phyloP scores from a whole-genome alignment of 1,140 invertebrate genomes.

The Eueides isabella region DNA sequence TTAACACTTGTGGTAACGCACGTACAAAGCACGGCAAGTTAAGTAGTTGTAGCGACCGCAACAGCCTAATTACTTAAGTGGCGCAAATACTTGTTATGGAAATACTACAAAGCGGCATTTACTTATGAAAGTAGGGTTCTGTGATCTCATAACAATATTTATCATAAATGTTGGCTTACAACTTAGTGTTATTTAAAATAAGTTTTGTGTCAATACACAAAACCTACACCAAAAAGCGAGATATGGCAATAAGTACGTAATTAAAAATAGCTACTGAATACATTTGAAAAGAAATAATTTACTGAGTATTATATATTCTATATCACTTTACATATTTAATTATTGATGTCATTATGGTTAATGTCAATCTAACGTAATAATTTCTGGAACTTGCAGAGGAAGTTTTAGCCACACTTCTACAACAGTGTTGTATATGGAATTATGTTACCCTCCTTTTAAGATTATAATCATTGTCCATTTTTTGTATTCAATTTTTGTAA shows the following conservation, averaged over 20 bases:
- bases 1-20: neutral
- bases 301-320: too few relatives aligned
- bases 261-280: too few relatives aligned
- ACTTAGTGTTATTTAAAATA: neutral
- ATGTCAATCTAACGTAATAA: neutral
- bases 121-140: neutral
- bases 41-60: conserved; percentile 5
- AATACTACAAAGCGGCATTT: neutral
- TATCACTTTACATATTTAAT: neutral
- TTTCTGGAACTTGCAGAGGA: too few relatives aligned
- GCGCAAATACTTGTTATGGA: conserved; percentile 8
- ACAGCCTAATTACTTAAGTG: conserved; percentile 10
- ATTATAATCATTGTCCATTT: too few relatives aligned
- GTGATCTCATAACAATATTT: conserved; percentile 3
- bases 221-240: too few relatives aligned
- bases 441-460: too few relatives aligned
- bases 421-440: neutral
- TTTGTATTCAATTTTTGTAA: too few relatives aligned
- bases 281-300: too few relatives aligned
- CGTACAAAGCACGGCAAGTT: neutral
- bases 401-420: neutral
- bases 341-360: neutral
- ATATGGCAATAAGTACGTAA: too few relatives aligned
- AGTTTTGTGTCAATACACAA: neutral
- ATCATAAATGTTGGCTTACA: neutral